phyloP scores from a whole-genome alignment of 2,888 invertebrate genomes.

The Campoplex capitator region DNA sequence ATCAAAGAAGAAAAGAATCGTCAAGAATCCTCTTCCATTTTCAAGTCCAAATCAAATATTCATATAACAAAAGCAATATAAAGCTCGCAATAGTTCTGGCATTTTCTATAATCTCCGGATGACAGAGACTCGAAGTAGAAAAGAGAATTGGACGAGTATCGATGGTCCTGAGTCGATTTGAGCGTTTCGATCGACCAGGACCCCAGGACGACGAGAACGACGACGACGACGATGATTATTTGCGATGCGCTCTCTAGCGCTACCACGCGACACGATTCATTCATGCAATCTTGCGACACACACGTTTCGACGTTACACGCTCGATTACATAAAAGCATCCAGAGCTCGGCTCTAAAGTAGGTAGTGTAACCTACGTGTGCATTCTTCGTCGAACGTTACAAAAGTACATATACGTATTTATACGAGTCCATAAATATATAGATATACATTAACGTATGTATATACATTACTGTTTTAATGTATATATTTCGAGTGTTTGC shows the following conservation, averaged over 20 bases:
- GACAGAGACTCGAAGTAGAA: neutral
- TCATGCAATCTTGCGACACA: constrained; percentile 81
- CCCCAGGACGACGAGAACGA: no score
- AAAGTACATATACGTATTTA: constrained; percentile 33
- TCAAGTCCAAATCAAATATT: neutral
- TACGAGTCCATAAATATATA: neutral
- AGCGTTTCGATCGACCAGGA: neutral
- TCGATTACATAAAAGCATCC: constrained; percentile 80
- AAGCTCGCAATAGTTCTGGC: neutral
- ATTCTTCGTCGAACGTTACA: constrained; percentile 60
- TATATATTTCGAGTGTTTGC: constrained; percentile 27
- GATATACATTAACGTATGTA: neutral
- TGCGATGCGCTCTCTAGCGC: constrained; percentile 34
- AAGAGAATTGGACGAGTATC: neutral
- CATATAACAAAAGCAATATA: no score
- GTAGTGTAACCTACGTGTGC: constrained; percentile 66
- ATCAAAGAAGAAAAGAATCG: constrained; percentile 2
- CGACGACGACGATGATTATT: constrained; percentile 14
- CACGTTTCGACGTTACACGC: constrained; percentile 75
- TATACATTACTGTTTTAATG: constrained; percentile 7
- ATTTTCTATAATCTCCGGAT: neutral
- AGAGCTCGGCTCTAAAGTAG: constrained; percentile 66
- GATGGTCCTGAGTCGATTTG: constrained; percentile 21
- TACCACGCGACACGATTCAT: constrained; percentile 76
- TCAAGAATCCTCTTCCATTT: constrained; percentile 8